A percentile compares a stretch with the other conserved stretches of the same genome.
Evolutionary conservation across 2,113 vertebrate species (phyloP).

Genomic region (Cardinalis cardinalis): DNA sequence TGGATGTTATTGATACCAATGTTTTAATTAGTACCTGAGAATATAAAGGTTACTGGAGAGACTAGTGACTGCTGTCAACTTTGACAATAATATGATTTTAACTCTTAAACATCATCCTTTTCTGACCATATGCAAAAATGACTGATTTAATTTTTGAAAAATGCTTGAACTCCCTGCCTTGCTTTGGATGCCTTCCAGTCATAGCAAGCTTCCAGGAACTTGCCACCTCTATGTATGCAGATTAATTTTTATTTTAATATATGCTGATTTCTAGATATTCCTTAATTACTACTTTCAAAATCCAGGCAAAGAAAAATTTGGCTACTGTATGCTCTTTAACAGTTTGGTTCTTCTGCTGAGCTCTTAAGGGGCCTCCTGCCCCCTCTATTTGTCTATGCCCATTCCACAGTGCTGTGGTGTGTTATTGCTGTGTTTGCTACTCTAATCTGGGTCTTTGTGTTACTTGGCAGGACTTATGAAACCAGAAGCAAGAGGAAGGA

Average conservation of each 20-base stretch:
- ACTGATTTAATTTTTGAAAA: neutral
- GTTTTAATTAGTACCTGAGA: neutral
- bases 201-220: neutral
- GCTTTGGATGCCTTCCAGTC: neutral
- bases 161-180: neutral
- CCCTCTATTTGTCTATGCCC: rapidly evolving
- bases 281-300: neutral
- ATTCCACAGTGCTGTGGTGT: neutral
- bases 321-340: rapidly evolving
- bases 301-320: neutral
- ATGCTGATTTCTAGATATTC: neutral
- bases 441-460: neutral
- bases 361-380: neutral
- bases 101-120: neutral
- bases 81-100: neutral
- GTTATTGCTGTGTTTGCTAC: rapidly evolving
- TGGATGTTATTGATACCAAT: neutral
- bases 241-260: neutral
- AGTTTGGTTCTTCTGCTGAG: neutral
- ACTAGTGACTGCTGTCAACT: neutral
- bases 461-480: neutral
- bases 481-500: neutral
- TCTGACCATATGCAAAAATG: neutral
- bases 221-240: neutral
- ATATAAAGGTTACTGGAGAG: neutral